Base-by-base conservation (phyloP, 1,140 invertebrate genomes). In the Rhopalosiphum padi region DNA sequence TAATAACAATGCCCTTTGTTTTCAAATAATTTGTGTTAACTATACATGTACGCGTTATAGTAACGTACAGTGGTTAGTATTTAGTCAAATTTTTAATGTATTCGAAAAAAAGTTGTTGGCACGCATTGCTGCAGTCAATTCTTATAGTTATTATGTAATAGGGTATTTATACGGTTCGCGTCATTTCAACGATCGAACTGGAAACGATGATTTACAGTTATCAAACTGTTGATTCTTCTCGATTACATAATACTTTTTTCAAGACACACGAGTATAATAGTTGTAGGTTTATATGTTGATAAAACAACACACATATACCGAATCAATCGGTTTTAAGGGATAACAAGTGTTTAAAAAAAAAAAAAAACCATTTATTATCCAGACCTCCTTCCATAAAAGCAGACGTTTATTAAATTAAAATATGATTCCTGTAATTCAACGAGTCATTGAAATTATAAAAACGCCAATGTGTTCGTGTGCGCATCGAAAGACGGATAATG, bases 201-300 rank as follows among this genome's bases (percentile, higher is more conserved):
- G 30, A 77, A 77, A 77, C n/a, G n/a, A 77, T 35, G 60, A 77
- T 77, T 77, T 77, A 77, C 60, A 77, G 60, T 77, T 77, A 77
- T 15, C n/a, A 35, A 77, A 35, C 60, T n/a, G 60, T 77, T 77
- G 30, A 77, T 77, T 77, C 15, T n/a, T n/a, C n/a, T 77, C 60
- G 60, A 77, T 77, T 77, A n/a, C 60, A 77, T 21, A n/a, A 77
- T 77, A 77, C n/a, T 77, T n/a, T n/a, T 77, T n/a, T n/a, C 60
- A n/a, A n/a, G 15, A 77, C 30, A n/a, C 3, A 51, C 48, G 48
- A 18, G 15, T 77, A 2, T n/a, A 77, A 7, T 77, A 77, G 60
- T n/a, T 60, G 9, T 60, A 25, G 11, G 60, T 77, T 6, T 77
- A 18, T 21, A 21, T 18, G 60, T n/a, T 4, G 0, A 77, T 77